A percentile compares a stretch with the other conserved stretches of the same genome.
These are phyloP conservation scores for Chelmon rostratus DNA, from an alignment of 2,797 vertebrate species.

Conservation along the genomic window DNA sequence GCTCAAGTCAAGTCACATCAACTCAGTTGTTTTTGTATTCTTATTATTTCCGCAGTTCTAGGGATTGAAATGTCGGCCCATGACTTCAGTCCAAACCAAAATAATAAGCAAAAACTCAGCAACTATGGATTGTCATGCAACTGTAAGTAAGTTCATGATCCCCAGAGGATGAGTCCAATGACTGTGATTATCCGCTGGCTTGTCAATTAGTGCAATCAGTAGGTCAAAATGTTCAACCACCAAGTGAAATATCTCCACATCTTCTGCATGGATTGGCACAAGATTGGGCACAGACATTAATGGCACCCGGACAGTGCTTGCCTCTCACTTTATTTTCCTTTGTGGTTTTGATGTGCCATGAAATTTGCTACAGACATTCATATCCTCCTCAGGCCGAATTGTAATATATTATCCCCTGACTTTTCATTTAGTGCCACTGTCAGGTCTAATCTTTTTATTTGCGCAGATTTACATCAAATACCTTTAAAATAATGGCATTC, in stretches of 20 bases:
- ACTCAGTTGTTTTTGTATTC: constrained; percentile 23
- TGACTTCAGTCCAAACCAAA: constrained; percentile 19
- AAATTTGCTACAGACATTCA: neutral
- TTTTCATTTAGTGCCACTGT: neutral
- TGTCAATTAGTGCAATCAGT: neutral
- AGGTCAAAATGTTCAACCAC: neutral
- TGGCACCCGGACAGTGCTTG: too few species aligned
- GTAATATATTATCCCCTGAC: neutral
- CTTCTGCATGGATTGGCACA: neutral
- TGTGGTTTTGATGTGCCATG: neutral
- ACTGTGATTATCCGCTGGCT: neutral
- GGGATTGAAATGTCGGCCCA: neutral
- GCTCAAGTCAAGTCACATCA: constrained; percentile 40
- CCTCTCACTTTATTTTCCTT: neutral
- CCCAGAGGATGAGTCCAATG: neutral
- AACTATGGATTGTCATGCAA: neutral
- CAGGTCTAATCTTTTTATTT: too few species aligned
- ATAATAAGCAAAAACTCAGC: constrained; percentile 6
- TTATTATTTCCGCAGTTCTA: neutral
- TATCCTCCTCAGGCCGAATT: neutral
- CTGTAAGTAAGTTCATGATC: neutral
- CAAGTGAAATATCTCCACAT: neutral
- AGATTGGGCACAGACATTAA: neutral
- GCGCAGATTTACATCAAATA: neutral
- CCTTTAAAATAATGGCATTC: neutral